phyloP scores from a whole-genome alignment of 2,797 vertebrate species.

The Jordanella pulchra region DNA sequence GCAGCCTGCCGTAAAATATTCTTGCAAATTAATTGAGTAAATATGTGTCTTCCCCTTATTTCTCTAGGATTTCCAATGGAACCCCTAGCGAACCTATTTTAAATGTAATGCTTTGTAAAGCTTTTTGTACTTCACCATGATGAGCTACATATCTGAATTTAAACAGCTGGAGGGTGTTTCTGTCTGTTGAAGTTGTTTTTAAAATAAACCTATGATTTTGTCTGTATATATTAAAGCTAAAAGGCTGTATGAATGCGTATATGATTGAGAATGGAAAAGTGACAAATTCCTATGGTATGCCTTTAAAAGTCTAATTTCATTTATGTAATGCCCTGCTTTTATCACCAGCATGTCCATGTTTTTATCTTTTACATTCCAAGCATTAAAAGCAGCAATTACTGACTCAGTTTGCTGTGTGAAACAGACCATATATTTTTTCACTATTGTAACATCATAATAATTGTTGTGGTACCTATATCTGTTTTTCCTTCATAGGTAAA shows the following conservation, averaged over 20 bases:
- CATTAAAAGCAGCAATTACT: slow-evolving; percentile 40
- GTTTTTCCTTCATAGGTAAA: slow-evolving; percentile 11
- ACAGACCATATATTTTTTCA: slow-evolving; percentile 24
- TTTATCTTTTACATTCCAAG: slow-evolving; percentile 26
- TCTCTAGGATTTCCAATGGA: not conserved
- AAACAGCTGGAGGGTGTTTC: slow-evolving; percentile 4
- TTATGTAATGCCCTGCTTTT: slow-evolving; percentile 24
- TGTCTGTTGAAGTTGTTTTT: not conserved
- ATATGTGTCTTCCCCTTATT: not conserved
- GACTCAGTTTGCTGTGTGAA: slow-evolving; percentile 32
- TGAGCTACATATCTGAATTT: not conserved
- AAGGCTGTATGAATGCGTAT: slow-evolving; percentile 1
- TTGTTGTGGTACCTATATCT: slow-evolving; percentile 18
- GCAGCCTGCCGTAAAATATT: not conserved
- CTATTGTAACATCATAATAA: slow-evolving; percentile 24
- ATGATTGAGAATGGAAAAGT: slow-evolving; percentile 6
- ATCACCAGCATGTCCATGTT: slow-evolving; percentile 21
- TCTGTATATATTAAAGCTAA: not conserved
- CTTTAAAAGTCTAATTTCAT: slow-evolving; percentile 25
- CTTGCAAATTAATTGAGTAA: not conserved
- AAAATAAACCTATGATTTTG: not conserved
- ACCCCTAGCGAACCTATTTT: not conserved
- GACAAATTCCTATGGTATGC: slow-evolving; percentile 11
- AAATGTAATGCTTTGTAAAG: not conserved
- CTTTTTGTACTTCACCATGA: not conserved